A percentile compares a stretch with the other conserved stretches of the same genome.
phyloP scores from a whole-genome alignment of 2,888 invertebrate species.

The Ectemnius cavifrons region DNA sequence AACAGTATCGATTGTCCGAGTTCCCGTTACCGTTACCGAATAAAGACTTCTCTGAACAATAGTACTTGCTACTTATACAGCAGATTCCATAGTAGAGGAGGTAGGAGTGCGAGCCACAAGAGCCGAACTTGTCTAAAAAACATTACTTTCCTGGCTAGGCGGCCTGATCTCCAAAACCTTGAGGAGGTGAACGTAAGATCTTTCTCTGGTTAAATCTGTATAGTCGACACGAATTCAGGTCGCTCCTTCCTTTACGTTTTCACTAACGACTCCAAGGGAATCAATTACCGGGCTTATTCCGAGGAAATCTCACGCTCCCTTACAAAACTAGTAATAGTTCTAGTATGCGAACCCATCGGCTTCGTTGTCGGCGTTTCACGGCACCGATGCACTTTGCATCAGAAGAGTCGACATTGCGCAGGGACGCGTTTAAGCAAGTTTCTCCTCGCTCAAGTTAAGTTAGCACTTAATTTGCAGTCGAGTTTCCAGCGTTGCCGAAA shows the following conservation, averaged over 20 bases:
- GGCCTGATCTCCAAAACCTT: too few species aligned
- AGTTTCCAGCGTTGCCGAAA: constrained; percentile 40
- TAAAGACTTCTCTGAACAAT: too few species aligned
- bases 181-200: too few species aligned
- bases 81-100: too few species aligned
- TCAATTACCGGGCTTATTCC: constrained; percentile 36
- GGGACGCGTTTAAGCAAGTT: constrained; percentile 48
- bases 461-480: constrained; percentile 51
- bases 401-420: constrained; percentile 32
- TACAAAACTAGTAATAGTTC: constrained; percentile 61
- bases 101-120: too few species aligned
- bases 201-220: too few species aligned
- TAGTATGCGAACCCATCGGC: constrained; percentile 47
- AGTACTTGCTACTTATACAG: too few species aligned
- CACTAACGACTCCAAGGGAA: constrained; percentile 19
- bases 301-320: constrained; percentile 10
- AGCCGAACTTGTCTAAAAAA: too few species aligned
- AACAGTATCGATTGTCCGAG: too few species aligned
- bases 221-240: too few species aligned
- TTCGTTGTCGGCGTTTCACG: constrained; percentile 39
- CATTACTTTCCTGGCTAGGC: too few species aligned
- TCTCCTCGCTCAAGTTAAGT: constrained; percentile 42
- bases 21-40: too few species aligned
- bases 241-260: not conserved
- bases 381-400: constrained; percentile 20